Conservation (phyloP, 2,888 invertebrate genomes). For the Ochlodes sylvanus region DNA sequence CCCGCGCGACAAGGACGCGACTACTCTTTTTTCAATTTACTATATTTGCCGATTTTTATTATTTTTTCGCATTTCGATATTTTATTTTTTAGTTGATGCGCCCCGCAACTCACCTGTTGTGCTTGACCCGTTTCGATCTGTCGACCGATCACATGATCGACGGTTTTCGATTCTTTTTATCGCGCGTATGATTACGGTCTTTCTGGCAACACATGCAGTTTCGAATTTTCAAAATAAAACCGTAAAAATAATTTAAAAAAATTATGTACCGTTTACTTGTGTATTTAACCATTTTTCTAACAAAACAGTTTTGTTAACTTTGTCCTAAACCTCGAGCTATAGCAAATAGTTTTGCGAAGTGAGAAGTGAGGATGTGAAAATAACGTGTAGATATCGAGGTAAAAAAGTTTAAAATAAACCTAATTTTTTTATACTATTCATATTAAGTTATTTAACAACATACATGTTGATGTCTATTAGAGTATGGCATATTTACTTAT, state of each 20-base stretch:
- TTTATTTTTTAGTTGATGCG: slow-evolving; percentile 85
- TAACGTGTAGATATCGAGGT: too few species aligned
- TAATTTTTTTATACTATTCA: too few species aligned
- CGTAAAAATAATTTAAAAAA: not conserved
- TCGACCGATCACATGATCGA: slow-evolving; percentile 80
- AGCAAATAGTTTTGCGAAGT: too few species aligned
- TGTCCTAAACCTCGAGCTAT: not conserved
- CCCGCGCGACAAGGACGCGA: slow-evolving; percentile 56
- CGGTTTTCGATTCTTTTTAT: slow-evolving; percentile 70
- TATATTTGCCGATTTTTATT: slow-evolving; percentile 83
- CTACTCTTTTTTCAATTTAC: slow-evolving; percentile 83
- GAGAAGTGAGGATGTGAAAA: too few species aligned
- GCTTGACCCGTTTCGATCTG: slow-evolving; percentile 83
- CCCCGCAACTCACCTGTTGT: slow-evolving; percentile 83
- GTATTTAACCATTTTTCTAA: not conserved
- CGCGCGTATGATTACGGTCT: slow-evolving; percentile 43
- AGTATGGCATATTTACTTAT: not conserved
- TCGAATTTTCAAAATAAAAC: not conserved
- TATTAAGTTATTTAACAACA: too few species aligned
- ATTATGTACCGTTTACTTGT: not conserved
- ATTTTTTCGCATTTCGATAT: slow-evolving; percentile 85
- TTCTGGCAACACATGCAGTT: slow-evolving; percentile 26
- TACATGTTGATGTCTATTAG: not conserved
- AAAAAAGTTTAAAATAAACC: too few species aligned
- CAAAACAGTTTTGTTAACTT: not conserved